phyloP scores from a whole-genome alignment of 2,797 vertebrate genomes.

The Odontamblyopus rebecca region DNA sequence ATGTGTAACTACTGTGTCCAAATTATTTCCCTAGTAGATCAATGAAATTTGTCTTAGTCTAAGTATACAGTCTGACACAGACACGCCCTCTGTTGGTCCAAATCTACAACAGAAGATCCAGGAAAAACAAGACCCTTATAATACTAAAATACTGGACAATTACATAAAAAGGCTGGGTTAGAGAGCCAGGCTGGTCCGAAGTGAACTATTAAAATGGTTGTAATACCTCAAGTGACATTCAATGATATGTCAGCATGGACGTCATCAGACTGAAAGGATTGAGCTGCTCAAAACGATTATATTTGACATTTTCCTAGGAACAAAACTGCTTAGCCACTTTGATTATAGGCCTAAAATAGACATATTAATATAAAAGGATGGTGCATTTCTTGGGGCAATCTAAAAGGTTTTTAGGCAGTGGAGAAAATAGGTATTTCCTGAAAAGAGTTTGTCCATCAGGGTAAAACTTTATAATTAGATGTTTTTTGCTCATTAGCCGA shows the following conservation, averaged over 20 bases:
- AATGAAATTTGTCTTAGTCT: too few species aligned
- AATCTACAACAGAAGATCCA: constrained; percentile 22
- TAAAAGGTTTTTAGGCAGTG: constrained; percentile 32
- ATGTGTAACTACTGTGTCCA: too few species aligned
- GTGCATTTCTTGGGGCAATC: constrained; percentile 15
- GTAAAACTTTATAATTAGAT: too few species aligned
- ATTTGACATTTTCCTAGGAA: constrained; percentile 59
- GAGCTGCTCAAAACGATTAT: constrained; percentile 68
- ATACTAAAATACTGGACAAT: background rate
- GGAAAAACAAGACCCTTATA: background rate
- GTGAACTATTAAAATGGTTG: background rate
- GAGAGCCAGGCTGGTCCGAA: background rate
- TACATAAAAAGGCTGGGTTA: constrained; percentile 1
- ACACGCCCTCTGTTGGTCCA: constrained; percentile 62
- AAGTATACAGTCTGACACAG: constrained; percentile 45
- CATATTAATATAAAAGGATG: constrained; percentile 14
- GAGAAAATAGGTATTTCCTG: background rate
- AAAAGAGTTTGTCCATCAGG: too few species aligned
- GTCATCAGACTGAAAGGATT: constrained; percentile 74
- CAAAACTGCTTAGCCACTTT: constrained; percentile 70
- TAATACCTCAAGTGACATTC: constrained; percentile 12
- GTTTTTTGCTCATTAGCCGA: too few species aligned
- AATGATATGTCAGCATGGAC: constrained; percentile 52
- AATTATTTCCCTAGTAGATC: too few species aligned
- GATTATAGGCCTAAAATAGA: constrained; percentile 39